These are phyloP conservation scores for Nipponia nippon DNA, from an alignment of 2,113 vertebrate genomes.

Conservation along the genomic window DNA sequence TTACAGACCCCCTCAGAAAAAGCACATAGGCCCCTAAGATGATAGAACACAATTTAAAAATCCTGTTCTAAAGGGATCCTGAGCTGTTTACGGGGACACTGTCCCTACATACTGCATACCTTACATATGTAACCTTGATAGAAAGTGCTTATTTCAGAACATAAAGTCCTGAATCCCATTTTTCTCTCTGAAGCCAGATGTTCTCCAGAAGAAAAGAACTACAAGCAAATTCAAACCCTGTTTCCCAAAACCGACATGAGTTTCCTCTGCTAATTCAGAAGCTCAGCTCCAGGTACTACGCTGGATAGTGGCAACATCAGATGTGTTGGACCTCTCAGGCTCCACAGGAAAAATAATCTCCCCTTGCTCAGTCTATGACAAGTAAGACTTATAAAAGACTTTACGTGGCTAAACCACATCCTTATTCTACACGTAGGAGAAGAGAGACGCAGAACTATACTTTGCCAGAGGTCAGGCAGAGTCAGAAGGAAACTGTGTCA, in stretches of 20 bases:
- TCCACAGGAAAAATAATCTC: neutral
- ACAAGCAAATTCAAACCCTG: neutral
- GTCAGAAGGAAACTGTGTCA: neutral
- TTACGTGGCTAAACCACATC: neutral
- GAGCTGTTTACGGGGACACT: neutral
- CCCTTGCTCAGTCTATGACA: neutral
- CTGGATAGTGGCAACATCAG: neutral
- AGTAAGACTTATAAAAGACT: neutral
- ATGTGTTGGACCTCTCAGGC: neutral
- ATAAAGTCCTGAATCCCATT: neutral
- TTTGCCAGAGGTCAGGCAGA: neutral
- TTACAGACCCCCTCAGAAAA: neutral
- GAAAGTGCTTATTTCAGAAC: neutral
- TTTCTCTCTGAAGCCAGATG: neutral
- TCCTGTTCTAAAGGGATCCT: neutral
- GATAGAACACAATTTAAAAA: neutral
- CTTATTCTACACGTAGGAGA: accelerated
- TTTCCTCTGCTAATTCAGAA: neutral
- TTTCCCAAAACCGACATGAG: neutral
- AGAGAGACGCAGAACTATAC: neutral
- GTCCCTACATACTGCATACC: neutral
- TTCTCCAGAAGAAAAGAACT: neutral
- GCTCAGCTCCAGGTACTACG: neutral
- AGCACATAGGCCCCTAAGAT: neutral
- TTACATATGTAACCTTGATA: neutral